Evolutionary conservation across 2,888 invertebrate species (phyloP), one percentile per base, ranked within the genome.

Genomic region (Cetonia aurata): DNA sequence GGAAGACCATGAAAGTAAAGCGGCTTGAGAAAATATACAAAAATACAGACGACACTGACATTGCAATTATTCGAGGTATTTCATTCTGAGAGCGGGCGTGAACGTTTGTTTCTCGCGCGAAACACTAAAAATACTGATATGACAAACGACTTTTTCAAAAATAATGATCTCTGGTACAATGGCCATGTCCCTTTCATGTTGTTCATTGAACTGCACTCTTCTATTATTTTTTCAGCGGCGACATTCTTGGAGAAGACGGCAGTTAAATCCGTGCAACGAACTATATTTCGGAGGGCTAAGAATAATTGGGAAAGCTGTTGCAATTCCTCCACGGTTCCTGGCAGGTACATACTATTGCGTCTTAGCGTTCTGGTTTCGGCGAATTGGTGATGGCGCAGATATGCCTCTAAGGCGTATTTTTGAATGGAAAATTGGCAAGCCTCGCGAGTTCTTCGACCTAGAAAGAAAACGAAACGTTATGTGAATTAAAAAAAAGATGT

Each of bases 151-250:
- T 72, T 73, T 74, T 72, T 73, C 67, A 71, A 74, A 75, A 76
- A 74, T 74, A 73, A 71, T 71, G 71, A 71, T 68, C 25, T 59
- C 25, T 44, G 68, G 68, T 71, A 70, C 70, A 74, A 72, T 72
- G 71, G 69, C 65, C 70, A 70, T 53, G 72, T 72, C 69, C 72
- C 74, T 75, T 76, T 76, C 72, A 76, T 75, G 55, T 74, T 77
- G 76, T 77, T 73, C 76, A 74, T 75, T 75, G 75, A 77, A 75
- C 76, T 77, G 75, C 76, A 74, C 56, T 69, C 75, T 76, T 73
- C 75, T 76, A 76, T 75, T 77, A 75, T 76, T 76, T 75, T 75
- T 75, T 69, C 74, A 72, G 73, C 37, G 68, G 74, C 71, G 69
- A 75, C 75, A 75, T 75, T 76, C 74, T 75, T 73, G 75, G 72